Evolutionary conservation across 2,797 vertebrate genomes (phyloP).

Genomic region (Eupleurogrammus muticus): DNA sequence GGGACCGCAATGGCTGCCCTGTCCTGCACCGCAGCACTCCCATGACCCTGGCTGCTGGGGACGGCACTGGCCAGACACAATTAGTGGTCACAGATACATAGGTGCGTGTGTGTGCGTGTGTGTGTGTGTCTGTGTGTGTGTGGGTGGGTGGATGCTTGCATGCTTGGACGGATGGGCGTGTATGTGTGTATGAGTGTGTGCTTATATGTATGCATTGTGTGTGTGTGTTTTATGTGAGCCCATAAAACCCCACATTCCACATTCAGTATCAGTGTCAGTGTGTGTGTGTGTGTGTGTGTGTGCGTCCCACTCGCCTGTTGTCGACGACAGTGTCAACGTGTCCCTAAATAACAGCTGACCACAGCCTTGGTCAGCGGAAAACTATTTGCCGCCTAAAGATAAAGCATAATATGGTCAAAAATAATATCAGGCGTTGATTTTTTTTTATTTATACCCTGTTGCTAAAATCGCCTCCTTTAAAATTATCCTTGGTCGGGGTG

Average conservation of each 20-base stretch:
- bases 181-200: slow-evolving; percentile 6
- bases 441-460: not conserved
- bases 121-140: slow-evolving; percentile 42
- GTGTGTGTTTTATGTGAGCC: slow-evolving; percentile 46
- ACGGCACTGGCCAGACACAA: slow-evolving; percentile 74
- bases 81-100: slow-evolving; percentile 77
- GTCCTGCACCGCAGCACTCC: slow-evolving; percentile 64
- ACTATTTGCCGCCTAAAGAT: slow-evolving; percentile 12
- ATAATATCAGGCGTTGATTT: not conserved
- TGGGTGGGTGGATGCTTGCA: slow-evolving; percentile 43
- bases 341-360: slow-evolving; percentile 39
- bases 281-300: slow-evolving; percentile 56
- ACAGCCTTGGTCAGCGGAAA: slow-evolving; percentile 15
- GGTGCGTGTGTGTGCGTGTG: slow-evolving; percentile 61
- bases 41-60: slow-evolving; percentile 76
- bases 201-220: not conserved
- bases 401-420: not conserved
- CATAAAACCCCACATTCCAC: slow-evolving; percentile 66
- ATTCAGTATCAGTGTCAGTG: slow-evolving; percentile 61
- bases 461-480: not conserved
- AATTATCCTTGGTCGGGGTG: not conserved
- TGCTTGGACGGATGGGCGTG: slow-evolving; percentile 47
- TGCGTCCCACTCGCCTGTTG: slow-evolving; percentile 39
- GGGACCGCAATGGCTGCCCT: slow-evolving; percentile 76
- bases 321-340: slow-evolving; percentile 49